These are phyloP conservation scores for Oenanthe oenanthe DNA, from an alignment of 2,113 vertebrate genomes.

Conservation along the genomic window DNA sequence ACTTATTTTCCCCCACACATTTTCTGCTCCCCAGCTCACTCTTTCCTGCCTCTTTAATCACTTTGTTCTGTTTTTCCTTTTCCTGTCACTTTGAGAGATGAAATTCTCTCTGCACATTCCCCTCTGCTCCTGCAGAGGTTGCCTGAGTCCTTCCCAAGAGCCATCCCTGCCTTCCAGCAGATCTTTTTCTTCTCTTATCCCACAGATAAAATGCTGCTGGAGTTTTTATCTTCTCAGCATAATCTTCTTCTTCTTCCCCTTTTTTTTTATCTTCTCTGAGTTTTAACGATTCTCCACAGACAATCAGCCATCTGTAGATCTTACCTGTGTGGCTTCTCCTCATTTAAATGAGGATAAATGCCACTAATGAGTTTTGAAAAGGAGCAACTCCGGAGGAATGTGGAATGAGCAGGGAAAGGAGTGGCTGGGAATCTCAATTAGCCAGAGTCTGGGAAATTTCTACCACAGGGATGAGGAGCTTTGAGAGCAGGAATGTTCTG, in stretches of 20 bases:
- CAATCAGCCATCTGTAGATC: conserved; percentile 48
- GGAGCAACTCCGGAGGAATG: neutral
- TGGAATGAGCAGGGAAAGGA: conserved; percentile 41
- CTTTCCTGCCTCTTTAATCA: neutral
- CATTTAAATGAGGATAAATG: conserved; percentile 64
- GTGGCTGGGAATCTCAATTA: conserved; percentile 29
- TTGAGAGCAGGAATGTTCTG: rapidly evolving
- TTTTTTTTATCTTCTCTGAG: neutral
- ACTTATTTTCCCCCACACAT: neutral
- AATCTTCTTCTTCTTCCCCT: neutral
- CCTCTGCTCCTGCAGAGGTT: neutral
- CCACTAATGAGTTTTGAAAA: conserved; percentile 64
- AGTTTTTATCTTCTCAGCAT: neutral
- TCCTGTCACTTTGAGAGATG: neutral
- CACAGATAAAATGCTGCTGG: neutral
- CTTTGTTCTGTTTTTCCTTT: neutral
- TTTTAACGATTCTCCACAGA: conserved; percentile 44
- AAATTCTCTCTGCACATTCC: neutral
- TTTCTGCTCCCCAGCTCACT: neutral
- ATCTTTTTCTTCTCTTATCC: neutral
- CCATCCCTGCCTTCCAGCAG: neutral
- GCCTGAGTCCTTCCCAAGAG: neutral
- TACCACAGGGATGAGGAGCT: rapidly evolving
- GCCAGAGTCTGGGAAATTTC: rapidly evolving
- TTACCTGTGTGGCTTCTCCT: conserved; percentile 48